A percentile compares a stretch with the other conserved stretches of the same genome.
phyloP scores from a whole-genome alignment of 2,113 vertebrate genomes.

The Bambusicola thoracicus region DNA sequence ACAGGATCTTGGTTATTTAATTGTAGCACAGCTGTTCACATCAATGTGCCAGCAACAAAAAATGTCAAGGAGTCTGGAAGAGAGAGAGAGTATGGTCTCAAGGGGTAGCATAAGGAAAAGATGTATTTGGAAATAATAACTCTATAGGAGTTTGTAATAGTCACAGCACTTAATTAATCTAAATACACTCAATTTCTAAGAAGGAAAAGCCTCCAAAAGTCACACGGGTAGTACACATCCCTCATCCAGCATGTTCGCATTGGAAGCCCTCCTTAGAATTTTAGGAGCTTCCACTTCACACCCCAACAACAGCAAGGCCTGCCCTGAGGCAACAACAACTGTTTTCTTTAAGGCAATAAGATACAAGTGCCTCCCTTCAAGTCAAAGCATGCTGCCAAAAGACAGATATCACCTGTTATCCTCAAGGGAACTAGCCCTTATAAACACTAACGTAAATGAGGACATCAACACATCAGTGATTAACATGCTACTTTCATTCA shows the following conservation, averaged over 20 bases:
- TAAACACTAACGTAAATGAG: rapidly evolving
- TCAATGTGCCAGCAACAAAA: neutral
- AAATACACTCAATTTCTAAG: neutral
- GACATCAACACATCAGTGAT: neutral
- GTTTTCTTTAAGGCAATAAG: neutral
- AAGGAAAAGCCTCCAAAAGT: neutral
- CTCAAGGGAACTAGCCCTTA: neutral
- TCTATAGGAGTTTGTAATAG: neutral
- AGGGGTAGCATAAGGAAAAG: neutral
- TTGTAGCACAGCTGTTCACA: neutral
- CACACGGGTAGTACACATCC: rapidly evolving
- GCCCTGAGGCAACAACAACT: neutral
- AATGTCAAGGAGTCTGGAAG: neutral
- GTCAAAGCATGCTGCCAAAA: neutral
- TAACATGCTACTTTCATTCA: neutral
- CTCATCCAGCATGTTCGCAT: neutral
- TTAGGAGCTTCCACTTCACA: neutral
- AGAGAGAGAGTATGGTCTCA: neutral
- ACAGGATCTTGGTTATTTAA: neutral
- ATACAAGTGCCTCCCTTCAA: neutral
- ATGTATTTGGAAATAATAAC: neutral
- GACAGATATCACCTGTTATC: neutral
- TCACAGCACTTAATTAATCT: neutral
- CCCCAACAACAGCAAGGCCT: neutral
- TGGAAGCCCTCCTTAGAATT: neutral